Conservation (phyloP, 2,113 vertebrate species). For the Nannobrachium achirus region DNA sequence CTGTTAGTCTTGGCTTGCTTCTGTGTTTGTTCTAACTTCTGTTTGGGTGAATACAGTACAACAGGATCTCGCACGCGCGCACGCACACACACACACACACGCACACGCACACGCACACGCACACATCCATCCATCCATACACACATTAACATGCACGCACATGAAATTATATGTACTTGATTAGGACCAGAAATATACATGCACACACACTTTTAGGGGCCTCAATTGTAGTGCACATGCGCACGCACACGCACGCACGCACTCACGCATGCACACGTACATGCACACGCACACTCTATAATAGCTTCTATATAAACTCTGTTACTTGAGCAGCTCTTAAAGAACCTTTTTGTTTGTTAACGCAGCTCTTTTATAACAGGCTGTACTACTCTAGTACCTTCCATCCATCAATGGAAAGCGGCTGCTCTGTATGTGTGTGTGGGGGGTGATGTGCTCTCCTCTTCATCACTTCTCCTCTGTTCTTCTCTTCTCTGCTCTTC, state of each 20-base stretch:
- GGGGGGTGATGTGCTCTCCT: too few species aligned
- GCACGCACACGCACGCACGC: background rate
- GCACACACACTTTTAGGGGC: background rate
- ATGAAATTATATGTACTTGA: background rate
- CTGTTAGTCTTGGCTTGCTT: slow-evolving; percentile 13
- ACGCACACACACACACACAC: background rate
- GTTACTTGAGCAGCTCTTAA: background rate
- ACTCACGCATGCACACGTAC: background rate
- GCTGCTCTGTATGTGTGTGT: slow-evolving; percentile 13
- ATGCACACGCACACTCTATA: background rate
- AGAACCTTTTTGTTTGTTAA: slow-evolving; percentile 27
- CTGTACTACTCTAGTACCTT: slow-evolving; percentile 51
- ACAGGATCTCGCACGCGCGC: background rate
- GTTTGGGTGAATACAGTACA: background rate
- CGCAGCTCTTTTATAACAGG: slow-evolving; percentile 38
- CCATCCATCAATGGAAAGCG: slow-evolving; percentile 32
- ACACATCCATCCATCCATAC: background rate
- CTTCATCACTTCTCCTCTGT: too few species aligned
- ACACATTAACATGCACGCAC: background rate
- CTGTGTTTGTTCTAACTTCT: background rate
- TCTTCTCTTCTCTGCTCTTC: slow-evolving; percentile 18
- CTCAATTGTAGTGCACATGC: too few species aligned
- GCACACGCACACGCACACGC: background rate
- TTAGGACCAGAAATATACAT: background rate
- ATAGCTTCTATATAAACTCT: background rate